phyloP scores from a whole-genome alignment of 2,113 vertebrate genomes.

The Odontesthes bonariensis region DNA sequence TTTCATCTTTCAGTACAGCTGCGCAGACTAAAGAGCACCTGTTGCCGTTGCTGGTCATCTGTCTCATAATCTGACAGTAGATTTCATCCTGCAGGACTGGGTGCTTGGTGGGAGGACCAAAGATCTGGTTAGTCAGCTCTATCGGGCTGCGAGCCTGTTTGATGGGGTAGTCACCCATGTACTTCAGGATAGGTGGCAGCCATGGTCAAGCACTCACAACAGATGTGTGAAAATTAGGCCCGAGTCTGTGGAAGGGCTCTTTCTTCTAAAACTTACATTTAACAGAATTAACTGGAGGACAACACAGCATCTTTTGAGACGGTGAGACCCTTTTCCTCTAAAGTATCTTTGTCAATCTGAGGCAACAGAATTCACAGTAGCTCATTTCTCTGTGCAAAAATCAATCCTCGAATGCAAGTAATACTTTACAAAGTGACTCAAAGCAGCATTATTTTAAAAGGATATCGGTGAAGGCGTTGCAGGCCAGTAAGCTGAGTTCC shows the following conservation, averaged over 20 bases:
- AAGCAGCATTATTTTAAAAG: conserved; percentile 68
- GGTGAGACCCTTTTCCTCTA: neutral
- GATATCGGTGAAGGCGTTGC: conserved; percentile 94
- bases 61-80: conserved; percentile 98
- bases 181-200: conserved; percentile 90
- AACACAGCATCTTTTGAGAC: neutral
- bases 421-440: neutral
- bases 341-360: neutral
- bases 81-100: conserved; percentile 88
- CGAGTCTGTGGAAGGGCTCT: too few relatives aligned
- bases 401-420: neutral
- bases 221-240: neutral
- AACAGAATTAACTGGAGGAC: too few relatives aligned
- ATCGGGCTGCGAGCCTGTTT: conserved; percentile 81
- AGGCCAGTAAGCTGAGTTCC: conserved; percentile 85
- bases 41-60: conserved; percentile 89
- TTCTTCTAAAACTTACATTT: neutral
- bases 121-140: conserved; percentile 94
- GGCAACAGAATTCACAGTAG: neutral
- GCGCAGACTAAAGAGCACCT: conserved; percentile 79
- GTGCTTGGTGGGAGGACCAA: conserved; percentile 85
- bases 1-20: neutral
- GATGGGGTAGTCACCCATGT: conserved; percentile 96
- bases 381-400: too few relatives aligned
- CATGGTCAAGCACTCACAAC: conserved; percentile 78